These are phyloP conservation scores for Epizoanthus ramosus DNA, from an alignment of 92 coral and sea anemone species.

Conservation along the genomic window DNA sequence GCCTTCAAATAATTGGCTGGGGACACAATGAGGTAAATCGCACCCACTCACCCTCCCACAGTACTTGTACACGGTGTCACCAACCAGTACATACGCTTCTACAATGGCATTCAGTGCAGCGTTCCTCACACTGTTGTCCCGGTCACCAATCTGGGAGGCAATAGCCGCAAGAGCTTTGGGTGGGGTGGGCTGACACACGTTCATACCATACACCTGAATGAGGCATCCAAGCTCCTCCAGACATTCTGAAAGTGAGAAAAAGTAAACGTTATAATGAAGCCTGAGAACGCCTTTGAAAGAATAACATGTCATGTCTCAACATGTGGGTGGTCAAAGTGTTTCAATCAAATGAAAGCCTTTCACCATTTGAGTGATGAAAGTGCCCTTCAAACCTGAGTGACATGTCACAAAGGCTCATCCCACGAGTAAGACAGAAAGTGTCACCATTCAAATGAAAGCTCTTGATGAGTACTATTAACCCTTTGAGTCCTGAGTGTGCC, in stretches of 20 bases:
- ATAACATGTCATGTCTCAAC: too few species aligned
- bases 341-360: background rate
- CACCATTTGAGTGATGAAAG: background rate
- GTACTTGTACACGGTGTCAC: conserved; percentile 87
- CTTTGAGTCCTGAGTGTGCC: too few species aligned
- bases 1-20: too few species aligned
- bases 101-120: conserved; percentile 97
- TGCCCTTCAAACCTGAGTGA: background rate
- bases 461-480: too few species aligned
- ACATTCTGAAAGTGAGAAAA: conserved; percentile 63
- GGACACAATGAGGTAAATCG: background rate
- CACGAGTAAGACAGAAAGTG: too few species aligned
- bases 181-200: conserved; percentile 95
- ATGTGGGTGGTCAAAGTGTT: background rate
- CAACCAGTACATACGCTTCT: conserved; percentile 93
- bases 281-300: too few species aligned
- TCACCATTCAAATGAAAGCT: too few species aligned
- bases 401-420: too few species aligned
- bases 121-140: conserved; percentile 95
- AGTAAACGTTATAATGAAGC: background rate
- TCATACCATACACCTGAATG: conserved; percentile 91
- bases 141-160: conserved; percentile 95
- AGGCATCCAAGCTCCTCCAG: conserved; percentile 93
- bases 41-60: conserved; percentile 73
- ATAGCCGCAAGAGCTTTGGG: conserved; percentile 91